phyloP scores from a whole-genome alignment of 2,888 invertebrate genomes.

The Trissolcus brochymenae region DNA sequence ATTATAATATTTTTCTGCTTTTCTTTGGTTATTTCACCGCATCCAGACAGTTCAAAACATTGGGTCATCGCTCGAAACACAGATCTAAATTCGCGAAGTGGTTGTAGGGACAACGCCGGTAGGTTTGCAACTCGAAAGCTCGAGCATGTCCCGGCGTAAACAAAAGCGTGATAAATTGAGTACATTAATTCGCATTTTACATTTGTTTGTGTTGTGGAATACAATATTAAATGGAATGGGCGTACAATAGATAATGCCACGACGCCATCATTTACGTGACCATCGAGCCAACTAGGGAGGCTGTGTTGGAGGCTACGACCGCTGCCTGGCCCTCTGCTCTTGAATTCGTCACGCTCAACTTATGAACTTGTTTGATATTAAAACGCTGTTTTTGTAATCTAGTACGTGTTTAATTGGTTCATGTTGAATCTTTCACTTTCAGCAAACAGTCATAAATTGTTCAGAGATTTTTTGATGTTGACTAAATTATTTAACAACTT shows the following conservation, averaged over 20 bases:
- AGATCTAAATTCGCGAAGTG: slow-evolving; percentile 64
- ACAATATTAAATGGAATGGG: slow-evolving; percentile 76
- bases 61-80: slow-evolving; percentile 41
- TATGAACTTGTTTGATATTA: slow-evolving; percentile 26
- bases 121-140: slow-evolving; percentile 49
- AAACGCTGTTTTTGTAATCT: slow-evolving; percentile 23
- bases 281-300: slow-evolving; percentile 53
- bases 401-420: slow-evolving; percentile 26
- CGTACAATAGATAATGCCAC: slow-evolving; percentile 75
- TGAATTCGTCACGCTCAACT: slow-evolving; percentile 41
- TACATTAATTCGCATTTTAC: slow-evolving; percentile 76
- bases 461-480: background rate
- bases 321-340: slow-evolving; percentile 35
- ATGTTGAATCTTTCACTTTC: slow-evolving; percentile 9
- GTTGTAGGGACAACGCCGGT: slow-evolving; percentile 58
- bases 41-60: slow-evolving; percentile 33
- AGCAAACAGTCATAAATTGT: slow-evolving; percentile 3
- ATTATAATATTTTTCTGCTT: too few species aligned
- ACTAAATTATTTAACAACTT: too few species aligned
- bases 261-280: slow-evolving; percentile 72
- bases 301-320: slow-evolving; percentile 31
- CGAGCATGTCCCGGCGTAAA: slow-evolving; percentile 67
- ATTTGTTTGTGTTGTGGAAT: slow-evolving; percentile 76
- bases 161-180: slow-evolving; percentile 76
- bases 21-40: slow-evolving; percentile 1